Percentiles rank a stretch among this genome's conserved stretches.
Evolutionary conservation across 1,140 invertebrate species (phyloP).

Genomic region (Cherax quadricarinatus): DNA sequence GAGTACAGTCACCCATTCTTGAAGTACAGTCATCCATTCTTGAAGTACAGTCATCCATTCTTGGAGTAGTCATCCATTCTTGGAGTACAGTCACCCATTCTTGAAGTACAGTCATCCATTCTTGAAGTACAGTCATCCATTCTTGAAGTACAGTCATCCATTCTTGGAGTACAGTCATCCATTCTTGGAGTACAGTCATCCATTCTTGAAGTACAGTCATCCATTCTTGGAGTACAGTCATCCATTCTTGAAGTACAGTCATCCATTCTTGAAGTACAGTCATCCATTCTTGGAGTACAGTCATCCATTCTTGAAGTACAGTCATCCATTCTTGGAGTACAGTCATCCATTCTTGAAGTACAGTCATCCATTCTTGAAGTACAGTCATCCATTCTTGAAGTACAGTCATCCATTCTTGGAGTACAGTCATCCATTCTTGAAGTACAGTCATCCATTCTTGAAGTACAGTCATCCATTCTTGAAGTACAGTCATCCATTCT

Average conservation of each 20-base stretch:
- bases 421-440: conserved; percentile 12
- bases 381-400: conserved; percentile 15
- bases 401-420: conserved; percentile 66
- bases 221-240: no score
- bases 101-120: conserved; percentile 64
- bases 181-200: conserved; percentile 50
- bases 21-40: no score
- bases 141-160: conserved; percentile 59
- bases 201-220: conserved; percentile 60
- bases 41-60: neutral
- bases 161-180: no score
- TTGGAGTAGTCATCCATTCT: conserved; percentile 64
- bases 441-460: conserved; percentile 63
- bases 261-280: conserved; percentile 60
- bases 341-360: conserved; percentile 24
- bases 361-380: conserved; percentile 66
- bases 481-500: conserved; percentile 59
- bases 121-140: no score
- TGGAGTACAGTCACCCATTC: no score
- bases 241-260: conserved; percentile 42
- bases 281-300: no score
- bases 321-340: no score
- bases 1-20: no score
- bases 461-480: neutral
- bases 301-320: conserved; percentile 30